These are phyloP conservation scores for Drosophila sp. DNA, from an alignment of 1,140 invertebrate species.

Conservation along the genomic window DNA sequence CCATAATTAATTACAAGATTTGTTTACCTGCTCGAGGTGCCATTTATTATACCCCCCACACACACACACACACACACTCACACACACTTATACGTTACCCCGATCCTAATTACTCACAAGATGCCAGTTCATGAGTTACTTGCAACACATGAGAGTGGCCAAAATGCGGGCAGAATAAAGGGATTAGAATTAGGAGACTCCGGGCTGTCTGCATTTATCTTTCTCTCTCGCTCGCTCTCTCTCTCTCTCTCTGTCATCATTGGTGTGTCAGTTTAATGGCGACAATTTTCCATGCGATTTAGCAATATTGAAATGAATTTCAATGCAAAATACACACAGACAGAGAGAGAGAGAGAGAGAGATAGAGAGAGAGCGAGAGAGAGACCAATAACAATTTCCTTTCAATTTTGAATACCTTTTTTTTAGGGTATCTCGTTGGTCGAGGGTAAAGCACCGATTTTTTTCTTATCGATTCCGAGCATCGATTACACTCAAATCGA, in stretches of 20 bases:
- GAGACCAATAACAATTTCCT: no score
- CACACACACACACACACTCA: not conserved
- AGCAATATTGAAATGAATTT: slow-evolving; percentile 31
- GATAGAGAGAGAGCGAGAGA: no score
- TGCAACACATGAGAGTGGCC: slow-evolving; percentile 10
- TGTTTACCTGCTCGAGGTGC: not conserved
- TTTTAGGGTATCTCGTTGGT: no score
- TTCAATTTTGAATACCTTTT: no score
- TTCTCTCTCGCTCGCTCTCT: not conserved
- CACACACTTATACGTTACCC: slow-evolving; percentile 12
- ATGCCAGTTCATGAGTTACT: slow-evolving; percentile 53
- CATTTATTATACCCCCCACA: slow-evolving; percentile 36
- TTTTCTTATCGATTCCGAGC: no score
- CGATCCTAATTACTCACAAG: slow-evolving; percentile 47
- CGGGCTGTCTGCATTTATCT: not conserved
- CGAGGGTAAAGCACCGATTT: no score
- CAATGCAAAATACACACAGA: slow-evolving; percentile 24
- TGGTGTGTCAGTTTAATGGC: slow-evolving; percentile 14
- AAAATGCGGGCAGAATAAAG: not conserved
- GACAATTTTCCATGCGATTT: slow-evolving; percentile 49
- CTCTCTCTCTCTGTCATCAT: slow-evolving; percentile 12
- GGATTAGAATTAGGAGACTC: not conserved
- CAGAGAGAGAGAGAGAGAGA: no score
- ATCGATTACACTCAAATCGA: no score
- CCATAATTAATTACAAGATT: not conserved